Evolutionary conservation across 2,113 vertebrate species (phyloP), one percentile per base, ranked within the genome.

Genomic region (Elachura formosa): DNA sequence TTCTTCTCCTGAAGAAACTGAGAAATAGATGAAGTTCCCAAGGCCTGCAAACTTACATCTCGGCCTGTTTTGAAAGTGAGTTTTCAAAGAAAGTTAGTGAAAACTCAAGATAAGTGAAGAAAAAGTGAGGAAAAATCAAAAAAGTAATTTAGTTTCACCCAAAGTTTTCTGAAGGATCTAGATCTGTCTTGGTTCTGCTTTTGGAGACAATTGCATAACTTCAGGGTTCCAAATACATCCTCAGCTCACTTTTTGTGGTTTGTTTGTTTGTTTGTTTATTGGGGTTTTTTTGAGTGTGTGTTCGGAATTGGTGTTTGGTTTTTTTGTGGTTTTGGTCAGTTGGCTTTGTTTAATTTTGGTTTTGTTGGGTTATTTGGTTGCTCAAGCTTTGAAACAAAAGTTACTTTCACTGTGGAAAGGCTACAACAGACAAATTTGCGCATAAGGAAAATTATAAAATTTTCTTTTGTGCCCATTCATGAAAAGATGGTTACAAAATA

Each of bases 301-400:
- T 1, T 15, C 12, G 25, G 5, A 38, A 10, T 48, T 29, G 12
- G 6, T 73, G 22, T 45, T 83, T 1, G 0, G 4, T 2, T n/a
- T 59, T 59, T 84, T 84, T 74, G 29, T 48, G 14, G 2, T 64
- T 48, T 29, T 64, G 15, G 10, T 64, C 20, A 19, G 14, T 28
- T 46, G n/a, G 5, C 48, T 63, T 46, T 28, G 11, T 41, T 67
- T 85, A 11, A 6, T 36, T 61, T 83, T 54, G 28, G 6, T 48
- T 58, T 85, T 31, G 13, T 75, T 34, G 20, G 12, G 0, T 20
- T 68, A 68, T 69, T 38, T 38, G 26, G 22, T 52, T 87, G 31
- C 22, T 79, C n/a, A 61, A 33, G 12, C 52, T 45, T 11, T 85
- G 40, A 76, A 88, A 64, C 11, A 56, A 82, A 51, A 55, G n/a